Evolutionary conservation across 1,140 invertebrate species (phyloP).

Genomic region (Aphis gossypii): DNA sequence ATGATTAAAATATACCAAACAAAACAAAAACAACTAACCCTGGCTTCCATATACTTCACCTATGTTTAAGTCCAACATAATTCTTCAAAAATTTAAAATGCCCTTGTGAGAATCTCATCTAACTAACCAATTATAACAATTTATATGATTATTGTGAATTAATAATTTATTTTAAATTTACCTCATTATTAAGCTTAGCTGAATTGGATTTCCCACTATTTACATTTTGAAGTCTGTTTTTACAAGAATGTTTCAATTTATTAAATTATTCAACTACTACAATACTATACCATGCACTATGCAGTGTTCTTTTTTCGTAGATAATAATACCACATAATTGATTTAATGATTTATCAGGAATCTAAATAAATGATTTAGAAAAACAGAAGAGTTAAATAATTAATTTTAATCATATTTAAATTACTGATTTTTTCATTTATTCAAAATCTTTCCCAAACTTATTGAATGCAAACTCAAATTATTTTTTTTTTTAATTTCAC

Average conservation of each 20-base stretch:
- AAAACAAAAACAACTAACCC: too few relatives aligned
- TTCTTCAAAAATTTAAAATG: too few relatives aligned
- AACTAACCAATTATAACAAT: too few relatives aligned
- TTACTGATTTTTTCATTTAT: slow-evolving; percentile 95
- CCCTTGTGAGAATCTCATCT: too few relatives aligned
- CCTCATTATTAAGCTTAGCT: too few relatives aligned
- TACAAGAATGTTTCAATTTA: slow-evolving; percentile 67
- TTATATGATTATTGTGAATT: too few relatives aligned
- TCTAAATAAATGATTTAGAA: slow-evolving; percentile 66
- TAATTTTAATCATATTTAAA: slow-evolving; percentile 59
- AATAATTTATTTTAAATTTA: too few relatives aligned
- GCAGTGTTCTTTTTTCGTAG: slow-evolving; percentile 88
- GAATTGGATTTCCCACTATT: too few relatives aligned
- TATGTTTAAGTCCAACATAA: too few relatives aligned
- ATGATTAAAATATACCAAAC: too few relatives aligned
- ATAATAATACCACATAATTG: slow-evolving; percentile 97
- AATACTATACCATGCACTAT: slow-evolving; percentile 80
- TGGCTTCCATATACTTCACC: too few relatives aligned
- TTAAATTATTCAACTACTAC: slow-evolving; percentile 76
- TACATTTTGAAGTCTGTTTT: too few relatives aligned
- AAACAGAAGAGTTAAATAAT: slow-evolving; percentile 41
- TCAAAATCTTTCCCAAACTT: slow-evolving; percentile 99
- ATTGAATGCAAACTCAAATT: slow-evolving; percentile 97
- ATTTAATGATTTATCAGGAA: slow-evolving; percentile 96
- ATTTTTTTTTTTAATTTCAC: slow-evolving; percentile 94